These are phyloP conservation scores for Poecilia wingei DNA, from an alignment of 2,797 vertebrate genomes.

Conservation along the genomic window DNA sequence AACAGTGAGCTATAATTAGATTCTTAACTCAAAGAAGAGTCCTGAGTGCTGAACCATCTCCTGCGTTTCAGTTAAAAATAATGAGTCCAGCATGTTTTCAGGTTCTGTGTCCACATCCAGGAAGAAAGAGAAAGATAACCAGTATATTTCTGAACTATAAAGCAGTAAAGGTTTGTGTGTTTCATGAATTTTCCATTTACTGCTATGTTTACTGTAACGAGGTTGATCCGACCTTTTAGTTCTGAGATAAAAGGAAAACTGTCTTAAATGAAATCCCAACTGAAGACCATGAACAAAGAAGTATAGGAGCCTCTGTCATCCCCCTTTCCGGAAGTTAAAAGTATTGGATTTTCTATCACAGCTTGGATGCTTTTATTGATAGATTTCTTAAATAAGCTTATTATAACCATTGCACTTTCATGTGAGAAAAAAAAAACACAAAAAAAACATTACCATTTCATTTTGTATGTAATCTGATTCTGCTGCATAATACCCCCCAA, in stretches of 20 bases:
- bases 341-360: constrained; percentile 64
- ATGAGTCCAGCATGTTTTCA: constrained; percentile 4
- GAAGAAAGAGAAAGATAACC: neutral
- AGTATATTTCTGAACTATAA: neutral
- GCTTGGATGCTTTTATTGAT: constrained; percentile 63
- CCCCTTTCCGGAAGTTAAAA: constrained; percentile 67
- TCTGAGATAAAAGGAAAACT: constrained; percentile 24
- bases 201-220: neutral
- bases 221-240: neutral
- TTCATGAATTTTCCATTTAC: neutral
- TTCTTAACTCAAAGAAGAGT: neutral
- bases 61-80: neutral
- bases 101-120: neutral
- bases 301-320: constrained; percentile 62
- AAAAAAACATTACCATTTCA: constrained; percentile 78
- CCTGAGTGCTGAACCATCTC: neutral
- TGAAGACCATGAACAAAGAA: constrained; percentile 49
- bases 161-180: neutral
- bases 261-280: constrained; percentile 39
- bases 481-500: constrained; percentile 65
- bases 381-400: constrained; percentile 72
- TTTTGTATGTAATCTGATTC: constrained; percentile 80
- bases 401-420: constrained; percentile 74
- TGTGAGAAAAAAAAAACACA: constrained; percentile 19
- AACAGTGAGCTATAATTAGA: neutral